Conservation (phyloP, 2,113 vertebrate species). For the Mormyrus lacerda region DNA sequence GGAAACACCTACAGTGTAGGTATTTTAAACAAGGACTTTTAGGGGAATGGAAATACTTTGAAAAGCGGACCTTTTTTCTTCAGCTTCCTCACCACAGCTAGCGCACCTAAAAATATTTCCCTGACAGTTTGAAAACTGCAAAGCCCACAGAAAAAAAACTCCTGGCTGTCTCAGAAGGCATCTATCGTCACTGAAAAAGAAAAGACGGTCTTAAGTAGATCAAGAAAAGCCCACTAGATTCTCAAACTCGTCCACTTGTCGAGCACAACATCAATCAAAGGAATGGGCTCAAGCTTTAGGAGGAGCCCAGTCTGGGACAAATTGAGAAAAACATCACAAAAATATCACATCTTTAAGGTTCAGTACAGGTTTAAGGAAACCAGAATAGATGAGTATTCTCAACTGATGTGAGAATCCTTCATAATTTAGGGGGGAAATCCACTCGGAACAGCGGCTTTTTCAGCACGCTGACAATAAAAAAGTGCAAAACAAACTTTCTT, state of each 20-base stretch:
- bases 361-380: not conserved
- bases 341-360: not conserved
- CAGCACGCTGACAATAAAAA: not conserved
- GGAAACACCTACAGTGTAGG: constrained; percentile 41
- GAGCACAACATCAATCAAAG: not conserved
- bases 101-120: constrained; percentile 37
- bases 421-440: not conserved
- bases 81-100: constrained; percentile 28
- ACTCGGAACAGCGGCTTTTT: not conserved
- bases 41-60: constrained; percentile 49
- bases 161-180: constrained; percentile 50
- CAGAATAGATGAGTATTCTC: not conserved
- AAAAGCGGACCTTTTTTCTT: constrained; percentile 23
- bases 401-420: not conserved
- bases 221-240: not conserved
- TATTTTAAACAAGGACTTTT: constrained; percentile 56
- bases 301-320: not conserved
- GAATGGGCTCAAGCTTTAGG: not conserved
- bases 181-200: constrained; percentile 42
- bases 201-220: constrained; percentile 22
- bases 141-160: constrained; percentile 34
- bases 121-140: constrained; percentile 46
- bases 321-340: not conserved
- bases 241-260: not conserved
- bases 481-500: not conserved